These are phyloP conservation scores for Eriocheir sinensis DNA, from an alignment of 1,140 invertebrate species.

Conservation along the genomic window DNA sequence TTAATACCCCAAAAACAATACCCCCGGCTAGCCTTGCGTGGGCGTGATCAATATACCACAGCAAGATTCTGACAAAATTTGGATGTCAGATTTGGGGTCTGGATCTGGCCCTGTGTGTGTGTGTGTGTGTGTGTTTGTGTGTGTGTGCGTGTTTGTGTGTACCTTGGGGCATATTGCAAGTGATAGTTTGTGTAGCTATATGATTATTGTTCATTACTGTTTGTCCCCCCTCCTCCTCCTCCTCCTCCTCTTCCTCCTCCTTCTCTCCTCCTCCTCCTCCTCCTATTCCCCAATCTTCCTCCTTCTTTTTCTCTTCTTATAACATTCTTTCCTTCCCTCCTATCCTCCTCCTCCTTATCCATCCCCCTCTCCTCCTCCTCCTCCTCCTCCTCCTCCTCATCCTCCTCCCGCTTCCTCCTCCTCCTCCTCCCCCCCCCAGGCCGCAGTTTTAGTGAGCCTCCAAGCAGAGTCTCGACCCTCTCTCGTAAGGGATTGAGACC, in stretches of 20 bases:
- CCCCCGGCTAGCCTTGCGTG: no score
- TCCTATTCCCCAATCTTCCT: not conserved
- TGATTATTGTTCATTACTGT: no score
- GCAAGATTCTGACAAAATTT: no score
- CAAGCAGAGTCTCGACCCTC: constrained; percentile 58
- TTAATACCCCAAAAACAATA: no score
- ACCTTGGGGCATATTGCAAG: no score
- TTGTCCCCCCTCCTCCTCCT: not conserved
- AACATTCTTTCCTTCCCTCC: not conserved
- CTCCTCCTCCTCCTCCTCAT: not conserved
- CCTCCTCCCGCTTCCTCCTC: not conserved
- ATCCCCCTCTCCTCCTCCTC: not conserved
- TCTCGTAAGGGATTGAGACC: not conserved
- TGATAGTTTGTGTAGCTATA: no score
- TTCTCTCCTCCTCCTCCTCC: constrained; percentile 8
- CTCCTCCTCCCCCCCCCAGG: not conserved
- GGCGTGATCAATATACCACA: no score
- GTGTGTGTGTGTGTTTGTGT: no score
- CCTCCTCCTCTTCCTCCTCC: not conserved
- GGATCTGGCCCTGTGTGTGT: no score
- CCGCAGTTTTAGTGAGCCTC: constrained; percentile 51
- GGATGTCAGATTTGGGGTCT: no score
- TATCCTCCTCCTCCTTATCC: not conserved
- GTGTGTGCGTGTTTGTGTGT: no score
- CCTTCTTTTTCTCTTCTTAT: not conserved